Evolutionary conservation across 2,113 vertebrate species (phyloP).

Genomic region (Cygnus buccinator): DNA sequence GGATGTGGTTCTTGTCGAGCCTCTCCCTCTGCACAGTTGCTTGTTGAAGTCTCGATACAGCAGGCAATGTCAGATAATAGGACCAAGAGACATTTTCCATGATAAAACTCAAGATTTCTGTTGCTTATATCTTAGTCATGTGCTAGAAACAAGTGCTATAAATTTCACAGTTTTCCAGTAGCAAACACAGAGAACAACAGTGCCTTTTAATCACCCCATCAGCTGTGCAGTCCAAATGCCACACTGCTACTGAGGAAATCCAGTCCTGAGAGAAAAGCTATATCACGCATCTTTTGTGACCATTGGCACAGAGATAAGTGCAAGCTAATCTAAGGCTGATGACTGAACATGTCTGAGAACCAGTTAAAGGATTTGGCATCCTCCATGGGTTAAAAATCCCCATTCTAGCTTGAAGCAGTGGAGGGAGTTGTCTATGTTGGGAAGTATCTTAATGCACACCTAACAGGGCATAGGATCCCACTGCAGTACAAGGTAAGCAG

Average conservation of each 20-base stretch:
- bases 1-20: background rate
- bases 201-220: background rate
- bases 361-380: background rate
- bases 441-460: background rate
- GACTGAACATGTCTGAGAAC: background rate
- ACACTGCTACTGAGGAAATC: accelerated
- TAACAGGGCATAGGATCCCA: background rate
- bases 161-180: background rate
- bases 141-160: background rate
- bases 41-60: background rate
- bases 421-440: background rate
- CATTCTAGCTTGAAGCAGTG: accelerated
- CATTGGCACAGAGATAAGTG: background rate
- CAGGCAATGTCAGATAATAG: background rate
- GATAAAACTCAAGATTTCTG: background rate
- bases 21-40: background rate
- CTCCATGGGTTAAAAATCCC: background rate
- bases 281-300: background rate
- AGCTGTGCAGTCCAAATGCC: background rate
- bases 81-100: background rate
- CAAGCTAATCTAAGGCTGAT: background rate
- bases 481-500: background rate
- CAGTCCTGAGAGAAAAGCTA: background rate
- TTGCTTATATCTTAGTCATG: background rate
- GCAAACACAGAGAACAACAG: background rate